These are phyloP conservation scores for Notechis scutatus DNA, from an alignment of 2,113 vertebrate genomes.

Conservation along the genomic window DNA sequence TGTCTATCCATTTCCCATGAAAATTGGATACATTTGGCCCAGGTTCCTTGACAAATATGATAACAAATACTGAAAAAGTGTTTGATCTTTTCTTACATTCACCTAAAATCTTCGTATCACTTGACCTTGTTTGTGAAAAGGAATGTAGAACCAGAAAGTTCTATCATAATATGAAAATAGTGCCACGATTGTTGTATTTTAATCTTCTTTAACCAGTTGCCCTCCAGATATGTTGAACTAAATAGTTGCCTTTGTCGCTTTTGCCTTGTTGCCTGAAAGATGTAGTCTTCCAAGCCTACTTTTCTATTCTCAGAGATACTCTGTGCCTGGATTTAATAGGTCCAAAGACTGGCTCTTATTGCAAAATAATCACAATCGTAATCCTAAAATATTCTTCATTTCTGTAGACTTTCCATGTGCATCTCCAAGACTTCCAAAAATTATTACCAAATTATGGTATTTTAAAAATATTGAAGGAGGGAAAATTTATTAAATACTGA, in stretches of 20 bases:
- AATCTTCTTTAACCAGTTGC: neutral
- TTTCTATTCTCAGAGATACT: neutral
- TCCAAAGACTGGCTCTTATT: neutral
- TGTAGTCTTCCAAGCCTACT: neutral
- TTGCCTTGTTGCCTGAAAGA: neutral
- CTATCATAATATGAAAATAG: neutral
- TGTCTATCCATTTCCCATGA: neutral
- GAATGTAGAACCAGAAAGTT: neutral
- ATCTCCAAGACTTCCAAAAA: neutral
- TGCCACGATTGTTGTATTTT: neutral
- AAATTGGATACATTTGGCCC: neutral
- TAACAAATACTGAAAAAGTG: neutral
- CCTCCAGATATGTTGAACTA: neutral
- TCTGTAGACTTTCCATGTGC: neutral
- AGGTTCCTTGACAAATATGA: neutral
- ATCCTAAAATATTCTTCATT: neutral
- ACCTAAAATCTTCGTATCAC: neutral
- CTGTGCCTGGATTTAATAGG: neutral
- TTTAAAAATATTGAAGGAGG: neutral
- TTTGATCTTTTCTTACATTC: neutral
- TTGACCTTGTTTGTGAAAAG: neutral
- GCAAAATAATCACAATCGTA: neutral
- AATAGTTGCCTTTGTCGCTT: neutral
- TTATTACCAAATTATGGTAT: neutral
- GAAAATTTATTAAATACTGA: neutral